These are phyloP conservation scores for Sinodicranocentrus sp. DNA, from an alignment of 2,888 invertebrate species.

Conservation along the genomic window DNA sequence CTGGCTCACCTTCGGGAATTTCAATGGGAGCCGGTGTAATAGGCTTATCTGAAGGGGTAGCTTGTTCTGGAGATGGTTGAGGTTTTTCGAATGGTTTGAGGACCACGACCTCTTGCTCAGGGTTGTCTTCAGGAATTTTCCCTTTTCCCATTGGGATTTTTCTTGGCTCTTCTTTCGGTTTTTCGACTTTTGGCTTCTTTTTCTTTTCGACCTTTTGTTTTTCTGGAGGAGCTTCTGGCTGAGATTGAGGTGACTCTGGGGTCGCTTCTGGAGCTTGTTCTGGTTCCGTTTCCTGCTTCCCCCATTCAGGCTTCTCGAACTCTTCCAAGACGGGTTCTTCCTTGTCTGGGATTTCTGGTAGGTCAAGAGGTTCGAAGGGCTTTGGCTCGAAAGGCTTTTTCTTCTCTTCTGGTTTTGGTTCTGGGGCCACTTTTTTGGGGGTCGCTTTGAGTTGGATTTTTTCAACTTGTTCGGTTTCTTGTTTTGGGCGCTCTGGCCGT, in stretches of 20 bases:
- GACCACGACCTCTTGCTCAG: constrained; percentile 49
- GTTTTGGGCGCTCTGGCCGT: constrained; percentile 14
- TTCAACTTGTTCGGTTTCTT: constrained; percentile 13
- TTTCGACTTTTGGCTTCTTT: constrained; percentile 46
- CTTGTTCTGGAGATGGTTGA: constrained; percentile 25
- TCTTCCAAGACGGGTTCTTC: constrained; percentile 48
- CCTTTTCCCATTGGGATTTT: constrained; percentile 53
- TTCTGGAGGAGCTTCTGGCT: constrained; percentile 46
- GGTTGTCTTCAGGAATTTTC: constrained; percentile 42
- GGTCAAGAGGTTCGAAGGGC: constrained; percentile 52
- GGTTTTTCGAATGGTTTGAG: constrained; percentile 77
- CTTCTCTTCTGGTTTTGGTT: constrained; percentile 30
- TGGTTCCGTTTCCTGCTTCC: background rate
- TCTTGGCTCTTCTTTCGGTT: constrained; percentile 25
- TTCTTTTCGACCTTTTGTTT: constrained; percentile 27
- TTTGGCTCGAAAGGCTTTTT: constrained; percentile 48
- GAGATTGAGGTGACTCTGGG: constrained; percentile 16
- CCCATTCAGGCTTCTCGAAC: constrained; percentile 34
- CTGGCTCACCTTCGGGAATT: constrained; percentile 5
- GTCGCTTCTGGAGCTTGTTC: no score
- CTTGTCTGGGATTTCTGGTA: constrained; percentile 42
- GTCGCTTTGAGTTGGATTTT: constrained; percentile 52
- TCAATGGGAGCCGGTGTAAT: constrained; percentile 5
- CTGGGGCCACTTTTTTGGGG: constrained; percentile 32
- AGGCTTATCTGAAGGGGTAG: background rate